Percentiles rank a stretch among this genome's conserved stretches.
Conservation (phyloP, 2,113 vertebrate species). For the Hypanus sabinus region DNA sequence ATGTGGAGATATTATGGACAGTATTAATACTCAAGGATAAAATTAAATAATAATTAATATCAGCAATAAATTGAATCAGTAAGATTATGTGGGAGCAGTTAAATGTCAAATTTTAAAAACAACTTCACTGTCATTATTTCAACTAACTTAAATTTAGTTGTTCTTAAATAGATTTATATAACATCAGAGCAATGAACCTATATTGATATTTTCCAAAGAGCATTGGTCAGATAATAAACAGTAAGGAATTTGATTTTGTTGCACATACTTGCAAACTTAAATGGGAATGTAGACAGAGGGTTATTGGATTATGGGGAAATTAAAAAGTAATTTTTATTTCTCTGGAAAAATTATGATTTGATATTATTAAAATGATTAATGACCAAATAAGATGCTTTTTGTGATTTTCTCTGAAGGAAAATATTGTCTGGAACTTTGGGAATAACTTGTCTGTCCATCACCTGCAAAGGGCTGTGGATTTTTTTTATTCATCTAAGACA, state of each 20-base stretch:
- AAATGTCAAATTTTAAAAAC: neutral
- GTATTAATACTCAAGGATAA: neutral
- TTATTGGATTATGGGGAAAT: neutral
- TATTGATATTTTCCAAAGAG: neutral
- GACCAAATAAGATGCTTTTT: no score
- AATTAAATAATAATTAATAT: neutral
- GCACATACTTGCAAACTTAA: neutral
- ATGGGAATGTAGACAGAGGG: neutral
- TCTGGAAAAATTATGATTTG: neutral
- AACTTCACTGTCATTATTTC: neutral
- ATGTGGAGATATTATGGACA: no score
- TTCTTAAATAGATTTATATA: neutral
- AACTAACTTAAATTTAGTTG: neutral
- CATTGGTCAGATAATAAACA: neutral
- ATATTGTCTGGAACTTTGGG: no score
- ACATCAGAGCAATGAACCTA: neutral
- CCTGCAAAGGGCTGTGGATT: no score
- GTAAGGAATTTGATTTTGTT: neutral
- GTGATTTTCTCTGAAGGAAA: no score
- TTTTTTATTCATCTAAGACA: no score
- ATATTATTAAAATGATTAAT: no score
- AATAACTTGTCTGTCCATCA: no score
- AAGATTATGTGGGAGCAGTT: neutral
- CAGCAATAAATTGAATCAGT: neutral
- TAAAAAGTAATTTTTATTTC: neutral